These are phyloP conservation scores for Lethenteron camtschaticum DNA, from an alignment of 2,113 vertebrate genomes.

Conservation along the genomic window DNA sequence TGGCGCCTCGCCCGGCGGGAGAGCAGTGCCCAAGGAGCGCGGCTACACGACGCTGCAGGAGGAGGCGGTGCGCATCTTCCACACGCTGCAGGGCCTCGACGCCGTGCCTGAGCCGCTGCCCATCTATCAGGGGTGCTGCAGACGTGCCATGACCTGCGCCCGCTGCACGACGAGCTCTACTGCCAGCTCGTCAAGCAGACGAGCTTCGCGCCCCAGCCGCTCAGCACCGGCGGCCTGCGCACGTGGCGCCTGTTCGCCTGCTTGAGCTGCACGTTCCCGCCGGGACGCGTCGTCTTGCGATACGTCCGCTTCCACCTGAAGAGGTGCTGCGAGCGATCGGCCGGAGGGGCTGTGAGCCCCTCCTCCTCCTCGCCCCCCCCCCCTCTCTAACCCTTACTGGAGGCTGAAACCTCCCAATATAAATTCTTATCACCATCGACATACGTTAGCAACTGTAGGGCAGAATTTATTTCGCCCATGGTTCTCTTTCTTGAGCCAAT, in stretches of 20 bases:
- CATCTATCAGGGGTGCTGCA: conserved; percentile 72
- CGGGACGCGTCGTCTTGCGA: conserved; percentile 53
- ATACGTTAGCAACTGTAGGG: too few relatives aligned
- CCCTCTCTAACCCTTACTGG: too few relatives aligned
- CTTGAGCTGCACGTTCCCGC: conserved; percentile 70
- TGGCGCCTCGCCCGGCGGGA: too few relatives aligned
- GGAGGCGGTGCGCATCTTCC: conserved; percentile 69
- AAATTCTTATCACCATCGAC: too few relatives aligned
- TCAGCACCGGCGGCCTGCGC: conserved; percentile 45
- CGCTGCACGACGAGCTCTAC: conserved; percentile 65
- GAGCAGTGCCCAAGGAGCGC: conserved; percentile 48
- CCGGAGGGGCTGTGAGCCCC: not conserved
- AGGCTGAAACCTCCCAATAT: too few relatives aligned
- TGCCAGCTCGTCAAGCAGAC: conserved; percentile 83
- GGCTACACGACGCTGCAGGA: conserved; percentile 70
- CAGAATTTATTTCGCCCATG: too few relatives aligned
- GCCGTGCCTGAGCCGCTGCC: conserved; percentile 56
- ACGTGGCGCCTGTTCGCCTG: conserved; percentile 70
- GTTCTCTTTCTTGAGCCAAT: too few relatives aligned
- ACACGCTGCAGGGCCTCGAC: conserved; percentile 75
- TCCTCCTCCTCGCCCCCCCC: too few relatives aligned
- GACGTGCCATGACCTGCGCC: conserved; percentile 63
- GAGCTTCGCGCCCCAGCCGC: conserved; percentile 64
- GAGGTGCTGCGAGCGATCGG: conserved; percentile 22
- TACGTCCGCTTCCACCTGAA: conserved; percentile 72